These are phyloP conservation scores for Pycnomerus fuliginosus DNA, from an alignment of 2,888 invertebrate genomes.

Conservation along the genomic window DNA sequence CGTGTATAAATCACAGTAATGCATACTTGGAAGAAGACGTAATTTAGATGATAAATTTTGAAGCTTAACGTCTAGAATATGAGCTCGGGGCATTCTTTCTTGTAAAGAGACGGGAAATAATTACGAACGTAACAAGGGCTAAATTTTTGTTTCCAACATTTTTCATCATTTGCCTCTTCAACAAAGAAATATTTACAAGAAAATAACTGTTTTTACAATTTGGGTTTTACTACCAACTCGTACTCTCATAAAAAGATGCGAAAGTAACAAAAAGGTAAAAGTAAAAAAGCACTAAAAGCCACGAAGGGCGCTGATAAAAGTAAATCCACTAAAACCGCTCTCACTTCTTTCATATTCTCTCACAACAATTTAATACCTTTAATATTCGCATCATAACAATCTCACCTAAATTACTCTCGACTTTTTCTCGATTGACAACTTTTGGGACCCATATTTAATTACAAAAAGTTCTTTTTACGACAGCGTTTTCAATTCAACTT, in stretches of 20 bases:
- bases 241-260: slow-evolving; percentile 17
- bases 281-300: slow-evolving; percentile 10
- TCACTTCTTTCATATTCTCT: slow-evolving; percentile 14
- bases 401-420: slow-evolving; percentile 2
- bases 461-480: slow-evolving; percentile 20
- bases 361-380: slow-evolving; percentile 9
- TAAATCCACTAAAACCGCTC: slow-evolving; percentile 17
- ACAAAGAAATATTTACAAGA: slow-evolving; percentile 19
- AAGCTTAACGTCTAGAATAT: slow-evolving; percentile 28
- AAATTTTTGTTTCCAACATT: slow-evolving; percentile 17
- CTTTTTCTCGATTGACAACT: not conserved
- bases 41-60: slow-evolving; percentile 38
- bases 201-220: slow-evolving; percentile 19
- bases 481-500: slow-evolving; percentile 17
- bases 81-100: slow-evolving; percentile 26
- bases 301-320: slow-evolving; percentile 12
- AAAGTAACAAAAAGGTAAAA: slow-evolving; percentile 21
- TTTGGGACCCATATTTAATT: slow-evolving; percentile 16
- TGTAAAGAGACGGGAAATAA: slow-evolving; percentile 20
- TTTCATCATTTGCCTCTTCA: slow-evolving; percentile 17
- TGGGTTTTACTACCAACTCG: slow-evolving; percentile 17
- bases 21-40: slow-evolving; percentile 38
- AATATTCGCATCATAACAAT: slow-evolving; percentile 1
- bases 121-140: slow-evolving; percentile 19
- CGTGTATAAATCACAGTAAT: slow-evolving; percentile 40